Evolutionary conservation across 2,797 vertebrate species (phyloP).

Genomic region (Anniella stebbinsi): DNA sequence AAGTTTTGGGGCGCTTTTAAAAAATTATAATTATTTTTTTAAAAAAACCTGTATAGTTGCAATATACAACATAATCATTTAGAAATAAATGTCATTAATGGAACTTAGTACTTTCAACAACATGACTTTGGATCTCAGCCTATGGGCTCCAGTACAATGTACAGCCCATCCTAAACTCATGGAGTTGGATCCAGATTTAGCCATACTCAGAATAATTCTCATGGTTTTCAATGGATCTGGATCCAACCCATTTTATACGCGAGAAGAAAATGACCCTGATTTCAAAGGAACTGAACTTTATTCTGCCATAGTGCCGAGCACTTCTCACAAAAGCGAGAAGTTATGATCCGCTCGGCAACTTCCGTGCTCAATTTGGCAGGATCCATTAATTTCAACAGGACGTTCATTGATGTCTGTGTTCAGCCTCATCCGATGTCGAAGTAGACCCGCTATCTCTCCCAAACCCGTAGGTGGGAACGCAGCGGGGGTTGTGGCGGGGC

Average conservation of each 20-base stretch:
- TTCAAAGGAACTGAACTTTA: neutral
- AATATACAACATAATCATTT: neutral
- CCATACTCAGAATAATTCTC: neutral
- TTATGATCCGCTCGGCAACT: neutral
- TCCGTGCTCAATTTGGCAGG: neutral
- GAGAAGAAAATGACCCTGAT: neutral
- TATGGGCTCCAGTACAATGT: neutral
- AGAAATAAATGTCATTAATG: neutral
- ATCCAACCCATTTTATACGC: neutral
- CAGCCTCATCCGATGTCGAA: too few relatives aligned
- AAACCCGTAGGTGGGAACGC: neutral
- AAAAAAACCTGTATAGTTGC: neutral
- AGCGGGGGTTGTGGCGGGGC: neutral
- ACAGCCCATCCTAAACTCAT: neutral
- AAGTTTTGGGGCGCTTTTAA: neutral
- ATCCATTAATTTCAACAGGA: neutral
- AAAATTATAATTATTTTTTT: neutral
- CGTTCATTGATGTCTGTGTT: too few relatives aligned
- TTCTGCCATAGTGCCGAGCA: neutral
- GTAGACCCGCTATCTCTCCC: neutral
- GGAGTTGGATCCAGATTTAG: neutral
- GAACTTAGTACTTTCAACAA: neutral
- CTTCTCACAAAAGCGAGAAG: neutral
- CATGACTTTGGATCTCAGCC: neutral
- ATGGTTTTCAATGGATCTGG: neutral